Conservation (phyloP, 2,797 vertebrate genomes). For the Carcharodon carcharias region DNA sequence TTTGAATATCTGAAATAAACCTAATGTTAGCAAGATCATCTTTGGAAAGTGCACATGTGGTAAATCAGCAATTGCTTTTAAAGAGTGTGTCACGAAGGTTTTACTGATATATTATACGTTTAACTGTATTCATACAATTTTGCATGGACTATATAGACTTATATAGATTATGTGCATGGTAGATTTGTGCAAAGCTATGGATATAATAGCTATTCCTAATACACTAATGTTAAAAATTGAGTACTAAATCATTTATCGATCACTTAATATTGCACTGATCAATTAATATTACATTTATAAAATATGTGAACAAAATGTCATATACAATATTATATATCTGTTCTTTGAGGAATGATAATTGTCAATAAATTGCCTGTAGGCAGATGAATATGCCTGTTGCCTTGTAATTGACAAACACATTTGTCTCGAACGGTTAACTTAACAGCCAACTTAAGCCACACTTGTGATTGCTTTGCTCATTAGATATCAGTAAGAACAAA, state of each 20-base stretch:
- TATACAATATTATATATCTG: neutral
- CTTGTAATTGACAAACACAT: neutral
- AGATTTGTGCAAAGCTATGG: neutral
- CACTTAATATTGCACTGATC: neutral
- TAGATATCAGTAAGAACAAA: conserved; percentile 12
- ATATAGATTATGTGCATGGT: neutral
- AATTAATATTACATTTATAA: neutral
- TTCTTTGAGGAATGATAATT: neutral
- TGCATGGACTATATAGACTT: neutral
- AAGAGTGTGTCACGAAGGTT: neutral
- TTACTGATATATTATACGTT: neutral
- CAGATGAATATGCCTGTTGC: neutral
- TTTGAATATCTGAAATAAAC: neutral
- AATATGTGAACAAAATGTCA: neutral
- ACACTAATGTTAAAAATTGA: neutral
- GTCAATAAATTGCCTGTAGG: neutral
- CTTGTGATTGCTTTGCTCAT: conserved; percentile 21
- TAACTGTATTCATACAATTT: neutral
- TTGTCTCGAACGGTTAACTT: conserved; percentile 26
- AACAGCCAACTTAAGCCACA: neutral
- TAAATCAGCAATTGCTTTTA: neutral
- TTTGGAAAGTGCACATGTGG: neutral
- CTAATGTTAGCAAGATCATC: neutral
- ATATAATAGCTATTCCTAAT: neutral
- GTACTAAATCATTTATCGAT: neutral